Base-by-base conservation (phyloP, 2,797 vertebrate species). In the Phoxinus dragarum region DNA sequence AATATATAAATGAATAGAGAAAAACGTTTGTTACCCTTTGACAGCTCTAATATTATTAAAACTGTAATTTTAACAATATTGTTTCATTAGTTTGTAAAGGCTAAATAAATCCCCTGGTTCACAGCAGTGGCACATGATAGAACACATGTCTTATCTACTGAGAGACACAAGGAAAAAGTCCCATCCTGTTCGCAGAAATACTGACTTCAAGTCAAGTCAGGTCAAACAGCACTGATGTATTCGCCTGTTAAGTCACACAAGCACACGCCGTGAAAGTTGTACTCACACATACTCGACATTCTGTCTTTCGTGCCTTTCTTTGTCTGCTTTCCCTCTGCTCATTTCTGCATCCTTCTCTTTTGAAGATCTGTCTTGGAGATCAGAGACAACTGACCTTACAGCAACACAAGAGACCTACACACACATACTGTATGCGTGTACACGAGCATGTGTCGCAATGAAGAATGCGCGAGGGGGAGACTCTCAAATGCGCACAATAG, bases 271-370 rank as follows among this genome's bases (percentile, higher is more conserved):
- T 64, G 74, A 86, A 88, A 78, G 91, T 76, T 87, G 82, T 94
- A 95, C 94, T 95, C 92, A 94, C 94, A 92, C 88, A 91, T 84
- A 89, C 82, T 90, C 84, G 86, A 88, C 87, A 87, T 82, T 86
- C 91, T 90, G 90, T 87, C 86, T 89, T 83, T 36, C 90, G 91
- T 90, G 90, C 86, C 86, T 89, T 90, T 93, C 91, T 91, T 91
- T 90, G 84, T 91, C 84, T 88, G 84, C 74, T 61, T 89, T 89
- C 90, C 85, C n/a, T 82, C 68, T 82, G 68, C 56, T 78, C 76
- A 79, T 59, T 47, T 84, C 78, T 77, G 67, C 27, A 42, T 74
- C 68, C 80, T 81, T 86, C 76, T 72, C 66, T 82, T 81, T 38
- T 87, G 64, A 76, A 73, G 44, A 75, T 44, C 66, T 38, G 67